Evolutionary conservation across 2,797 vertebrate genomes (phyloP), one percentile per base, ranked within the genome.

Genomic region (Smutsia gigantea): DNA sequence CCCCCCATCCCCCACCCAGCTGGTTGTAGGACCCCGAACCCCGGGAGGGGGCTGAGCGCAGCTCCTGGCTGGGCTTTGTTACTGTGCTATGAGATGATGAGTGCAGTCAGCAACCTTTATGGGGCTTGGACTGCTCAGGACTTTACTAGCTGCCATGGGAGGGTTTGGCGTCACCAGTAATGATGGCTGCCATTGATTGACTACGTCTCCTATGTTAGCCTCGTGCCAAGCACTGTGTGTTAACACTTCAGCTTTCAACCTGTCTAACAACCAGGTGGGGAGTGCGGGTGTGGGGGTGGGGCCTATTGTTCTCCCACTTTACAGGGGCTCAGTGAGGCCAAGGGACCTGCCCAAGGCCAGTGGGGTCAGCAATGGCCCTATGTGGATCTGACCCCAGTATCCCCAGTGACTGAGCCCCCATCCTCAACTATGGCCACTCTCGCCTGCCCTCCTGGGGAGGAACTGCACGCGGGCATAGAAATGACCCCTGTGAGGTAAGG

Each of bases 311-410:
- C 61, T 77, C 12, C 25, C 29, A 25, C 25, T 71, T 83, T 34
- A 61, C 42, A 39, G 82, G 42, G 37, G 72, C 82, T 87, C 61
- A 10, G 59, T 31, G 75, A 87, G 77, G 37, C 77, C 78, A 57
- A 63, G 51, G 85, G 17, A 18, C 37, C 39, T 68, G 17, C 27
- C 37, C 31, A 27, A 84, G 69, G 49, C 61, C n/a, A 15, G 5
- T 2, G 27, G 74, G 51, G 61, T n/a, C 61, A 37, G 68, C 25
- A 51, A 42, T 11, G 61, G 39, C 34, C 19, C 49, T 3, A 1
- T 39, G 39, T 6, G 4, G 55, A 57, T 51, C 23, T 17, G 57
- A 78, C n/a, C n/a, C 37, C 61, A 23, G 17, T 15, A 1, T 42
- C 12, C 53, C 23, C 27, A 39, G 15, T 66, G 81, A 29, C 49